phyloP scores from a whole-genome alignment of 2,113 vertebrate species.

The Emydocephalus ijimae region DNA sequence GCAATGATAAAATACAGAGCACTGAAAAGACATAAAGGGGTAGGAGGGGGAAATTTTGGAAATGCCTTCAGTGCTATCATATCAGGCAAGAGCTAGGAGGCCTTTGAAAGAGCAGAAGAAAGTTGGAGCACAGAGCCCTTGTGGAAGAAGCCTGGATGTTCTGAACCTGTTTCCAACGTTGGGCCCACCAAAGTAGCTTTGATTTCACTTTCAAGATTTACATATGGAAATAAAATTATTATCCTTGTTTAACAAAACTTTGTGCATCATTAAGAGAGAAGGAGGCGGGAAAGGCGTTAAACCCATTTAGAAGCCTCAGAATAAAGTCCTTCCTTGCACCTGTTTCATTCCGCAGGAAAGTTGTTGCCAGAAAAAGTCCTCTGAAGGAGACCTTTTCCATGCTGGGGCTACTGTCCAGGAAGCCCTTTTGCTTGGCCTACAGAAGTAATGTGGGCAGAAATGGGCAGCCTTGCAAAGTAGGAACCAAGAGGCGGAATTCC shows the following conservation, averaged over 20 bases:
- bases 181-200: background rate
- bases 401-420: background rate
- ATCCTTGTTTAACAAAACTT: background rate
- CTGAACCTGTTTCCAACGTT: background rate
- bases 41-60: background rate
- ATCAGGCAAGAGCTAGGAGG: background rate
- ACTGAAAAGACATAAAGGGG: background rate
- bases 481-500: background rate
- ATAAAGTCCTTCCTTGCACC: background rate
- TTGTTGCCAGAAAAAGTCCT: background rate
- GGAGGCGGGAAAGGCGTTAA: background rate
- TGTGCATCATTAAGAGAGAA: background rate
- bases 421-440: background rate
- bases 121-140: background rate
- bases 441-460: background rate
- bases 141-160: background rate
- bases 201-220: background rate
- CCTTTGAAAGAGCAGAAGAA: background rate
- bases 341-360: background rate
- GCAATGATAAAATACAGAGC: background rate
- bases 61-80: background rate
- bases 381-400: background rate
- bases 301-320: background rate
- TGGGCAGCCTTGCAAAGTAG: background rate
- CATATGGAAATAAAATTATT: background rate